phyloP scores from a whole-genome alignment of 2,797 vertebrate genomes.

The Micrastur ruficollis region DNA sequence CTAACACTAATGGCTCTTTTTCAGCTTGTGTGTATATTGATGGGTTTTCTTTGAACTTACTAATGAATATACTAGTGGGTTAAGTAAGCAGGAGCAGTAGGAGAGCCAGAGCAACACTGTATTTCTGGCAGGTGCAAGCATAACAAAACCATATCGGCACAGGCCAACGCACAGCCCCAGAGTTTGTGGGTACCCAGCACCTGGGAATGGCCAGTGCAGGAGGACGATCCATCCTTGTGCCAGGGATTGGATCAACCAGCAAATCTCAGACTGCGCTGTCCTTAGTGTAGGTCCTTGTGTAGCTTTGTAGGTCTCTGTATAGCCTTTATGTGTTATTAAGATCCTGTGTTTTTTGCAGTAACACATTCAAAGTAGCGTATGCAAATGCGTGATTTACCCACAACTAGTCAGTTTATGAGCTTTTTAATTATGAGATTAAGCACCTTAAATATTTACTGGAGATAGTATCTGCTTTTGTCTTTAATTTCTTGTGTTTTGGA shows the following conservation, averaged over 20 bases:
- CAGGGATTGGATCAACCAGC: neutral
- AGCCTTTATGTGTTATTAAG: neutral
- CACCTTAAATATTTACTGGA: neutral
- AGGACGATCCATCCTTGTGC: neutral
- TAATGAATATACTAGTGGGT: neutral
- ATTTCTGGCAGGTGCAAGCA: neutral
- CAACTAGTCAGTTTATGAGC: neutral
- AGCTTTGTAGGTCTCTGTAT: neutral
- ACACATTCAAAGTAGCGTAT: rapidly evolving
- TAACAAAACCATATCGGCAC: neutral
- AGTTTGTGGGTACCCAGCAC: neutral
- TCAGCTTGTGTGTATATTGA: neutral
- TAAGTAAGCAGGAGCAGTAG: neutral
- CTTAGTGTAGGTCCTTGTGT: neutral
- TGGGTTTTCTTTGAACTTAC: neutral
- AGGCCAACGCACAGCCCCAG: neutral
- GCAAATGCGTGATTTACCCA: neutral
- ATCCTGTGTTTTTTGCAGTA: neutral
- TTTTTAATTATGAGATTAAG: neutral
- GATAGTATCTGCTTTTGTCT: neutral
- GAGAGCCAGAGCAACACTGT: neutral
- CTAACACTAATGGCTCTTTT: neutral
- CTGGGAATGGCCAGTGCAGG: neutral
- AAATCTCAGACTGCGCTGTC: neutral
- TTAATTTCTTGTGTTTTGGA: neutral